These are phyloP conservation scores for Tapirus indicus DNA, from an alignment of 2,797 vertebrate genomes.

Conservation along the genomic window DNA sequence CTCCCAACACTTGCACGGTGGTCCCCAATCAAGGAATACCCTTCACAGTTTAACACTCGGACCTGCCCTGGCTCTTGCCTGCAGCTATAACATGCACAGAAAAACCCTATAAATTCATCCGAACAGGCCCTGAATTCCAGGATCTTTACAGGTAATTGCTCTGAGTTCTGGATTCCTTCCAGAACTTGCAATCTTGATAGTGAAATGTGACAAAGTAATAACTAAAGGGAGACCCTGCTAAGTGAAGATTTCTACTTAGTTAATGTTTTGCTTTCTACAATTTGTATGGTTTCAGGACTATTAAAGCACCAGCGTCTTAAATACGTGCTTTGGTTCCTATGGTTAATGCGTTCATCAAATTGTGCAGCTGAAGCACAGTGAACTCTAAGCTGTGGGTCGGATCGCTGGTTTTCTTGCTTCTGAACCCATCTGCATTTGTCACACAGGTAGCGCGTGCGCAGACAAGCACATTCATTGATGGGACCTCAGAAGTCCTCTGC, in stretches of 20 bases:
- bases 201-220: fast-evolving
- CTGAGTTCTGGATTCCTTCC: background rate
- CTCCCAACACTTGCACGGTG: background rate
- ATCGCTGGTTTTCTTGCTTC: fast-evolving
- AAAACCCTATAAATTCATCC: background rate
- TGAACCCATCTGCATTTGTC: fast-evolving
- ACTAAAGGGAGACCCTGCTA: no score
- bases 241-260: no score
- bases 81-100: fast-evolving
- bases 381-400: no score
- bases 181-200: no score
- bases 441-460: fast-evolving
- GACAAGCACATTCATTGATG: fast-evolving
- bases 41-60: no score
- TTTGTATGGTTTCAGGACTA: fast-evolving
- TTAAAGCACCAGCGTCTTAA: no score
- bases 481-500: background rate
- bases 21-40: background rate
- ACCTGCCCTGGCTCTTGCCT: background rate
- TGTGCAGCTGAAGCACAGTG: fast-evolving
- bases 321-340: fast-evolving
- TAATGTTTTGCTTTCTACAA: fast-evolving
- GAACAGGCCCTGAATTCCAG: background rate
- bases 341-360: fast-evolving
- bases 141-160: background rate